phyloP scores from a whole-genome alignment of 2,888 invertebrate species.

The Drymonia ruficornis region DNA sequence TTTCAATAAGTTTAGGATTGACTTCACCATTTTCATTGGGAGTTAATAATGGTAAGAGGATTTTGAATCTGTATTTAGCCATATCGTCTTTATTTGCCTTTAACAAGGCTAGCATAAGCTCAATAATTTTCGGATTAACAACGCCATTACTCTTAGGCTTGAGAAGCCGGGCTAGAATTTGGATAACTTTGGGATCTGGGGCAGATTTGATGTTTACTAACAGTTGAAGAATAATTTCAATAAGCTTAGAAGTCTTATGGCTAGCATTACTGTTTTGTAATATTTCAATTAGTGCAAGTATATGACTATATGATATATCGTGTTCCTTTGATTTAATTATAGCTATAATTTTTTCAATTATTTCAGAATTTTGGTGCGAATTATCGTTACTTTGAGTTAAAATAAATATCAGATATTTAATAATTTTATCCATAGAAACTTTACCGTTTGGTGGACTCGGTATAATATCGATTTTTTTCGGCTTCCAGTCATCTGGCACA shows the following conservation, averaged over 20 bases:
- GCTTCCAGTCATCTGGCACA: no score
- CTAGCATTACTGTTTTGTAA: constrained; percentile 7
- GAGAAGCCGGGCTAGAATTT: constrained; percentile 14
- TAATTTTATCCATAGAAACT: no score
- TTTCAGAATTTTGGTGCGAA: constrained; percentile 4
- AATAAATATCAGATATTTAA: neutral
- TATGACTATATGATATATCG: neutral
- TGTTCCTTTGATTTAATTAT: constrained; percentile 16
- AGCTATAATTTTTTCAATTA: constrained; percentile 19
- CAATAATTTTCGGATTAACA: constrained; percentile 17
- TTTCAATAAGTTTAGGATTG: constrained; percentile 5
- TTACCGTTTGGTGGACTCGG: no score
- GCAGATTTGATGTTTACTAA: constrained; percentile 12
- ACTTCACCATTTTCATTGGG: neutral
- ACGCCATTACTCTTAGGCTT: constrained; percentile 13
- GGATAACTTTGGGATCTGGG: neutral
- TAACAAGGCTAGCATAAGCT: constrained; percentile 24
- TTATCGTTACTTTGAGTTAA: neutral
- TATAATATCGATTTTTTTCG: no score
- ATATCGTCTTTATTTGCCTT: constrained; percentile 6
- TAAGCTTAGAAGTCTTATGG: constrained; percentile 2
- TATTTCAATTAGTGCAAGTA: neutral
- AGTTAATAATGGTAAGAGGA: neutral
- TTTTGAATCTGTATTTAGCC: neutral
- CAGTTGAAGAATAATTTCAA: constrained; percentile 14